Evolutionary conservation across 2,888 invertebrate species (phyloP).

Genomic region (Scrobipalpa costella): DNA sequence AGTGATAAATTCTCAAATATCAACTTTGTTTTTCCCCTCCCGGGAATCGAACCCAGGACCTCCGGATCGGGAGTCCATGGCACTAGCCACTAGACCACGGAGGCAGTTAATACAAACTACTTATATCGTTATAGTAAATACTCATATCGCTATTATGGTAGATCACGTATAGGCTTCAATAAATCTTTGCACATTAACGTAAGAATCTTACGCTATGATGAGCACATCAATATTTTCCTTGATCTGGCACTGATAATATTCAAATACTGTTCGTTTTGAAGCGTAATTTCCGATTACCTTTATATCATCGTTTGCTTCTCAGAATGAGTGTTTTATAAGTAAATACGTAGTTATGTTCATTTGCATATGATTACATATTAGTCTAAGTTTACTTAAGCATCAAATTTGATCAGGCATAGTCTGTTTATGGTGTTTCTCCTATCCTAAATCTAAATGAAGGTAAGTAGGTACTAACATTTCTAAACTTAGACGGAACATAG

Average conservation of each 20-base stretch:
- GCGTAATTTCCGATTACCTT: conserved; percentile 13
- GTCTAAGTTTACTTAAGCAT: too few species aligned
- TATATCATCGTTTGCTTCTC: conserved; percentile 3
- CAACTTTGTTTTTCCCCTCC: too few species aligned
- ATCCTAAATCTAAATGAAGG: too few species aligned
- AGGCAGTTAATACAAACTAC: too few species aligned
- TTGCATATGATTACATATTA: neutral
- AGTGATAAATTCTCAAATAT: too few species aligned
- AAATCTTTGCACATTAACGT: conserved; percentile 4
- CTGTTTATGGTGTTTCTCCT: too few species aligned
- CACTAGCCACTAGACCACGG: too few species aligned
- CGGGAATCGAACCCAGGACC: too few species aligned
- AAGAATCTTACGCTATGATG: neutral
- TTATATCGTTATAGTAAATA: neutral
- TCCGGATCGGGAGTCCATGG: too few species aligned
- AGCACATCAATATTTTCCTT: conserved; percentile 12
- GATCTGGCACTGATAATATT: conserved; percentile 11
- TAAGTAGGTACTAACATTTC: neutral
- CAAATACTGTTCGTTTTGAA: conserved; percentile 3
- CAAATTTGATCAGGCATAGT: too few species aligned
- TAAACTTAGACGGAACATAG: too few species aligned
- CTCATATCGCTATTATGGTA: neutral
- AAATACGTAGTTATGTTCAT: neutral
- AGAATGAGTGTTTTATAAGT: conserved; percentile 3
- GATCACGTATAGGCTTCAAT: neutral